A percentile compares a stretch with the other conserved stretches of the same genome.
These are phyloP conservation scores for Papilio protenor DNA, from an alignment of 2,888 invertebrate species.

Conservation along the genomic window DNA sequence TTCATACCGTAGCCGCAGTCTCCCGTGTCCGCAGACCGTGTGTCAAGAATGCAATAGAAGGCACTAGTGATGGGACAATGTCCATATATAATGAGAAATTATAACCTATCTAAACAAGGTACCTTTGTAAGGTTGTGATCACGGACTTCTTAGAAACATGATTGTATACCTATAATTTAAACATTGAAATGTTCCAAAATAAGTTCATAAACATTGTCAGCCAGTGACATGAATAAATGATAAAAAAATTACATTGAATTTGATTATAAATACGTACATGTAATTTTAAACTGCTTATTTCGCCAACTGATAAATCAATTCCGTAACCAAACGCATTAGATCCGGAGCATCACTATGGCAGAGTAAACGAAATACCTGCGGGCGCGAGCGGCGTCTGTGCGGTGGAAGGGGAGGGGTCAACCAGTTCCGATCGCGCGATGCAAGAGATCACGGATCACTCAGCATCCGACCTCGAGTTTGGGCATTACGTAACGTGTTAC, in stretches of 20 bases:
- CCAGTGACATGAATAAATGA: too few species aligned
- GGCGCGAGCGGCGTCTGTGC: conserved; percentile 49
- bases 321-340: too few species aligned
- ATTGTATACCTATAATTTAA: too few species aligned
- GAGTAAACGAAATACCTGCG: conserved; percentile 64
- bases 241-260: too few species aligned
- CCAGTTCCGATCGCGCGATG: conserved; percentile 27
- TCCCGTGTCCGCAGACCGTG: conserved; percentile 62
- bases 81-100: background rate
- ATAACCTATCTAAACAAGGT: too few species aligned
- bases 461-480: conserved; percentile 40
- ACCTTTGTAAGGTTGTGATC: too few species aligned
- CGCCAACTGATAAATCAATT: too few species aligned
- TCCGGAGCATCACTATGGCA: conserved; percentile 53
- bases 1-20: conserved; percentile 69
- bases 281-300: too few species aligned
- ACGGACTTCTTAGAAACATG: too few species aligned
- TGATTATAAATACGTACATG: too few species aligned
- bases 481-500: background rate
- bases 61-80: conserved; percentile 5
- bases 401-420: conserved; percentile 25
- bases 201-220: too few species aligned
- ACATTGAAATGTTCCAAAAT: too few species aligned
- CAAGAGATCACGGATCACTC: conserved; percentile 28
- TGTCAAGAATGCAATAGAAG: conserved; percentile 47